Evolutionary conservation across 2,888 invertebrate genomes (phyloP).

Genomic region (Xanthia icteritia): DNA sequence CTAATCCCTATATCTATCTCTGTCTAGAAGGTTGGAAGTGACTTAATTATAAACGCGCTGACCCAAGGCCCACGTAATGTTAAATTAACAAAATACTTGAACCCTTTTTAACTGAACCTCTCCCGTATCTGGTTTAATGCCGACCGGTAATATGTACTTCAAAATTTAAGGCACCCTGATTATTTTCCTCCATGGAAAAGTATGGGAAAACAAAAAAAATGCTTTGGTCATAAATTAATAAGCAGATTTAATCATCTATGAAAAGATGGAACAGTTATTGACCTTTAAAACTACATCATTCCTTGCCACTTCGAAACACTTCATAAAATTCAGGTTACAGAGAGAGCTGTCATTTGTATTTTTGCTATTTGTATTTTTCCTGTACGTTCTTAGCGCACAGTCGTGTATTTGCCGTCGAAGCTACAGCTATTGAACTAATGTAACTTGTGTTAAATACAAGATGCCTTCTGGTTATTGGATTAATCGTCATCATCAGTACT

Average conservation of each 20-base stretch:
- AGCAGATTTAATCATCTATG: too few relatives aligned
- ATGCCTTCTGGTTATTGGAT: background rate
- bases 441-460: background rate
- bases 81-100: slow-evolving; percentile 66
- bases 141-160: slow-evolving; percentile 45
- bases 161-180: slow-evolving; percentile 46
- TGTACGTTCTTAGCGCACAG: background rate
- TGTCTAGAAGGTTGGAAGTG: slow-evolving; percentile 51
- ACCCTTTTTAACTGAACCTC: slow-evolving; percentile 62
- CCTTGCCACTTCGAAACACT: background rate
- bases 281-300: background rate
- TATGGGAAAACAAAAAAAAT: background rate
- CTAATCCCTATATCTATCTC: slow-evolving; percentile 29
- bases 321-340: background rate
- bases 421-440: background rate
- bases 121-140: slow-evolving; percentile 48
- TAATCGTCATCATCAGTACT: background rate
- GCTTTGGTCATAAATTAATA: background rate
- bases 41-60: slow-evolving; percentile 68
- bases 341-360: background rate
- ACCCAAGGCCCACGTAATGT: slow-evolving; percentile 62
- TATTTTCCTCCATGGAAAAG: slow-evolving; percentile 15
- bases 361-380: background rate
- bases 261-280: background rate
- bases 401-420: background rate